These are phyloP conservation scores for Boloria euphrosyne DNA, from an alignment of 2,888 invertebrate species.

Conservation along the genomic window DNA sequence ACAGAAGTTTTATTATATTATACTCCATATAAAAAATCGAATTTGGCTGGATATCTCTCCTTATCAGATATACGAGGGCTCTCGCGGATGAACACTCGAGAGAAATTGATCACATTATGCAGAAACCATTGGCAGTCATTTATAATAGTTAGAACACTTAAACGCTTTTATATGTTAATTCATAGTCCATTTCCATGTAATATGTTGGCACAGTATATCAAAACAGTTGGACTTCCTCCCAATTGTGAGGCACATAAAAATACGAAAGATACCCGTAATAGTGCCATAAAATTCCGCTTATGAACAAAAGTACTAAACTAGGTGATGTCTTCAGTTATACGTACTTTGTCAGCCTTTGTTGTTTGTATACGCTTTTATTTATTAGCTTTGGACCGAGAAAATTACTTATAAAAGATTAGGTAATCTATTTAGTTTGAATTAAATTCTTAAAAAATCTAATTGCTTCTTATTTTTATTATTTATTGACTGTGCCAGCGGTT, in stretches of 20 bases:
- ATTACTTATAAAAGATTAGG: no score
- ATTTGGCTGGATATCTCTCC: not conserved
- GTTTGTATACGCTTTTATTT: not conserved
- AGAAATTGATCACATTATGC: slow-evolving; percentile 14
- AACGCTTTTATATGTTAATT: slow-evolving; percentile 38
- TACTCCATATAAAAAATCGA: not conserved
- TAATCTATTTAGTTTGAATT: no score
- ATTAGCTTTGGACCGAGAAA: not conserved
- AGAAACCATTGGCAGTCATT: slow-evolving; percentile 11
- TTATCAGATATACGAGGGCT: slow-evolving; percentile 3
- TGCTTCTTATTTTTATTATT: no score
- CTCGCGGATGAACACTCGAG: not conserved
- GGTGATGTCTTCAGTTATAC: slow-evolving; percentile 17
- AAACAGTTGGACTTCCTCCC: slow-evolving; percentile 34
- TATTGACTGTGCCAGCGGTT: no score
- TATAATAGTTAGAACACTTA: slow-evolving; percentile 31
- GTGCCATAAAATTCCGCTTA: slow-evolving; percentile 24
- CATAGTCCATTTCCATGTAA: slow-evolving; percentile 36
- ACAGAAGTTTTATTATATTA: no score
- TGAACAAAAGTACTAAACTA: slow-evolving; percentile 25
- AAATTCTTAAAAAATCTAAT: no score
- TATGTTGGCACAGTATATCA: slow-evolving; percentile 37
- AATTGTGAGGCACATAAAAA: slow-evolving; percentile 36
- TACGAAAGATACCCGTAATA: slow-evolving; percentile 32
- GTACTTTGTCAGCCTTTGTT: slow-evolving; percentile 3